Percentiles rank a stretch among this genome's conserved stretches.
Conservation (phyloP, 1,140 invertebrate genomes). For the Ceratosolen fusciceps region DNA sequence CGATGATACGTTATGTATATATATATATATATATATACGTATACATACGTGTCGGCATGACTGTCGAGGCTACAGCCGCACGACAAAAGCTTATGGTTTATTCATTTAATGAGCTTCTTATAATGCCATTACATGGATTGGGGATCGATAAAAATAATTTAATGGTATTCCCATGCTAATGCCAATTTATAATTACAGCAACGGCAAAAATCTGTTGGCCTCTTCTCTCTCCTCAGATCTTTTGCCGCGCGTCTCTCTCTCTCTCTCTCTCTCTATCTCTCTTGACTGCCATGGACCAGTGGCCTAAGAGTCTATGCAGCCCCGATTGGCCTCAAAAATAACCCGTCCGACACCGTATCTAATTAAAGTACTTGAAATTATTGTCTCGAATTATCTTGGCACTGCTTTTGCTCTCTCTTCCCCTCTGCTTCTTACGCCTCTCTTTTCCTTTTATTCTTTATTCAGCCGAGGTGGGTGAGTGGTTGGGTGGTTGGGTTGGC, state of each 20-base stretch:
- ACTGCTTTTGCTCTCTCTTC: background rate
- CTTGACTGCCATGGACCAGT: too few relatives aligned
- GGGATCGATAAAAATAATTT: background rate
- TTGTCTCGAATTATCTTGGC: conserved; percentile 14
- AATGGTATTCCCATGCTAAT: background rate
- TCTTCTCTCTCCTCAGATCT: background rate
- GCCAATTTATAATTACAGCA: background rate
- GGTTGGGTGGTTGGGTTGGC: too few relatives aligned
- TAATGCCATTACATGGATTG: background rate
- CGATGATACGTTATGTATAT: too few relatives aligned
- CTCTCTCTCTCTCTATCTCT: too few relatives aligned
- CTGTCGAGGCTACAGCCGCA: background rate
- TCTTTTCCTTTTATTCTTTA: background rate
- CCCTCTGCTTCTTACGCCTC: background rate
- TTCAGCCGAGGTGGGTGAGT: background rate
- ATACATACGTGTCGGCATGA: background rate
- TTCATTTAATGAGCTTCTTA: background rate
- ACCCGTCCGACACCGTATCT: background rate
- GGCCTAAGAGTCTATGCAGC: background rate
- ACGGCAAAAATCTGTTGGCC: background rate
- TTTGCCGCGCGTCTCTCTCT: background rate
- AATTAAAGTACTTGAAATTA: conserved; percentile 6
- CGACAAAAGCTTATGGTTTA: background rate
- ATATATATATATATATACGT: too few relatives aligned
- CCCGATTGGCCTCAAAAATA: background rate